Base-by-base conservation (phyloP, 92 coral and sea anemone species). In the Parazoanthus swiftii region DNA sequence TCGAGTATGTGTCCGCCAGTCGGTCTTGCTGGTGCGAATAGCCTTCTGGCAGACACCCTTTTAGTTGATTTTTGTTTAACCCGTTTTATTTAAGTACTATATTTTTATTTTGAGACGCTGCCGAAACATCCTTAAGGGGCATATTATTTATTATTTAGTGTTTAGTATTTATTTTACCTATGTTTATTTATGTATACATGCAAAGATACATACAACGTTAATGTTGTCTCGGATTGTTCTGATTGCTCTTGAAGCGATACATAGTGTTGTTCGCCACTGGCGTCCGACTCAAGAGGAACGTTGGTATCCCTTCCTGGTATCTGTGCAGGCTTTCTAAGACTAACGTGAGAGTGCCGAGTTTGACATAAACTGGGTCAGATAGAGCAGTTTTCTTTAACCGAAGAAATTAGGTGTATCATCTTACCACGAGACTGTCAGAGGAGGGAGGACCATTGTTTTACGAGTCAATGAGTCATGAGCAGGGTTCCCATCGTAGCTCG, bases 201-300 rank as follows among this genome's bases (percentile, higher is more conserved):
- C 58, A 83, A 83, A n/a, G 59, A 68, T 83, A 83, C 86, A 39
- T 83, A 83, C 86, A 70, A 83, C n/a, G 46, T 65, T 35, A 36
- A 6, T 8, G 75, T 33, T 39, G 56, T 76, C 59, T 81, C 73
- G 59, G 74, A 54, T 35, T 51, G 84, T 26, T 80, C 86, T n/a
- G 76, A 68, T 66, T 83, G 77, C 39, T 50, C 35, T 26, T 43
- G 46, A 63, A 66, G 78, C 15, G 77, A 44, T 43, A 48, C 86
- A 10, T 70, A 83, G 36, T 83, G 65, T 6, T 23, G 50, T 13
- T 70, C 43, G 43, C 65, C 63, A 26, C 25, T 44, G 78, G 18
- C 66, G 78, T 68, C 74, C 63, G 63, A 83, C 71, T 56, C 72
- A 4, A 38, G 68, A 23, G 48, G 23, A 54, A 48, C 35, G 50